Conservation (phyloP, 64 coral and sea anemone genomes). For the Cladopsammia gracilis region DNA sequence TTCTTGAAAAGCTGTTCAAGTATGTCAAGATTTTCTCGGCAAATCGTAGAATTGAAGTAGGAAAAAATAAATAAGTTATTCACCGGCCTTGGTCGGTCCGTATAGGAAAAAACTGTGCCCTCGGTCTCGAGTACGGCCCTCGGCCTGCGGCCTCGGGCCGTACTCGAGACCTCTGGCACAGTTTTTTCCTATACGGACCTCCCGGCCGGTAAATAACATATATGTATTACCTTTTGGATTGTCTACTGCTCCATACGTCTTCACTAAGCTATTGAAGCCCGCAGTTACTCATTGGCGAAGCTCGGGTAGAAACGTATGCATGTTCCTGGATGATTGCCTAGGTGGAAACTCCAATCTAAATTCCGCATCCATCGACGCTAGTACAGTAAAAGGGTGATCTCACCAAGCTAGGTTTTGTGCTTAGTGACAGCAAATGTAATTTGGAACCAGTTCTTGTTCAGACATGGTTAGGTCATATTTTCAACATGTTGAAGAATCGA, state of each 20-base stretch:
- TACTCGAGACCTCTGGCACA: no score
- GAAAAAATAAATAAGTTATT: no score
- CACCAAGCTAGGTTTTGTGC: background rate
- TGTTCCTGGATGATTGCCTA: conserved; percentile 42
- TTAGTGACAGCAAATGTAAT: conserved; percentile 32
- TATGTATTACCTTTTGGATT: no score
- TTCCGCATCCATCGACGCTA: background rate
- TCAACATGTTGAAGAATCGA: conserved; percentile 46
- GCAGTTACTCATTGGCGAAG: conserved; percentile 24
- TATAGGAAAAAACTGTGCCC: no score
- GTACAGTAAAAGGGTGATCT: background rate
- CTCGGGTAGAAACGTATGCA: conserved; percentile 39
- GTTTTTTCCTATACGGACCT: no score
- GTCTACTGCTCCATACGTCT: conserved; percentile 39
- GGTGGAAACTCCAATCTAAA: background rate
- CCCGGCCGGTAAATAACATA: no score
- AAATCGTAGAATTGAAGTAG: no score
- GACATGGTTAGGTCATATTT: conserved; percentile 56
- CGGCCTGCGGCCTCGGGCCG: no score
- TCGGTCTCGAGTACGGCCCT: no score
- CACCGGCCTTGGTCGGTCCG: no score
- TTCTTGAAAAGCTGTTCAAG: no score
- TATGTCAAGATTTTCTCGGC: no score
- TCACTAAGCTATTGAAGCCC: conserved; percentile 48
- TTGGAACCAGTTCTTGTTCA: conserved; percentile 23